Evolutionary conservation across 2,113 vertebrate genomes (phyloP).

Genomic region (Arothron firmamentum): DNA sequence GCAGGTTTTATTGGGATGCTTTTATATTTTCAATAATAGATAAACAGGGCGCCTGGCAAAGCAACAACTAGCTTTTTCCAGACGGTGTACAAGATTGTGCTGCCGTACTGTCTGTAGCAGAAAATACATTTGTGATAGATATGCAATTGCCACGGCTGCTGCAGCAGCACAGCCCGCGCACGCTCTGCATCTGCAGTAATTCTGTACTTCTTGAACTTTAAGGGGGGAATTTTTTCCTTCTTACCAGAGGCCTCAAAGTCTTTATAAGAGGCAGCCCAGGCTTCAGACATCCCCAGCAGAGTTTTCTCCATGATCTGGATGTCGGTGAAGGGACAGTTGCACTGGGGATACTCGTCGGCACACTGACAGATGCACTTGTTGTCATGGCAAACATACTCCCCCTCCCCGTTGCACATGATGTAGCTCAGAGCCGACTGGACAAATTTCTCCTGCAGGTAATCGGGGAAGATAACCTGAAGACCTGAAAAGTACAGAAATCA

Average conservation of each 20-base stretch:
- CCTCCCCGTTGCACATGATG: slow-evolving; percentile 99
- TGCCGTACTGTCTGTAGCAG: background rate
- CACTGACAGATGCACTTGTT: slow-evolving; percentile 94
- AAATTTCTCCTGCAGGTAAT: slow-evolving; percentile 98
- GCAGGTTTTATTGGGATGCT: slow-evolving; percentile 60
- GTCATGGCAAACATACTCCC: slow-evolving; percentile 90
- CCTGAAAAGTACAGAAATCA: slow-evolving; percentile 73
- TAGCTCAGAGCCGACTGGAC: slow-evolving; percentile 98
- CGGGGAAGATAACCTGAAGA: slow-evolving; percentile 98
- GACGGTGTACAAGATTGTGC: slow-evolving; percentile 17
- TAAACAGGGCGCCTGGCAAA: slow-evolving; percentile 35
- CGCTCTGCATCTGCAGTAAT: too few species aligned
- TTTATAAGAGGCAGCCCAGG: slow-evolving; percentile 92
- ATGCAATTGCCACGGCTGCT: background rate
- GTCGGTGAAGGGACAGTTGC: slow-evolving; percentile 98
- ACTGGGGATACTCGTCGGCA: slow-evolving; percentile 91
- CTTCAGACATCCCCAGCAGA: slow-evolving; percentile 87
- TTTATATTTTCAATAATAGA: slow-evolving; percentile 73
- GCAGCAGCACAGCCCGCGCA: too few species aligned
- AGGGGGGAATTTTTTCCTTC: background rate
- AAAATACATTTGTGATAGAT: background rate
- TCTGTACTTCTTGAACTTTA: too few species aligned
- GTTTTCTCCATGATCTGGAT: slow-evolving; percentile 99
- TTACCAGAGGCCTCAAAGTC: slow-evolving; percentile 98
- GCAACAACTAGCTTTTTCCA: slow-evolving; percentile 36